Conservation (phyloP, 2,113 vertebrate genomes). For the Mesoclemmys tuberculata region DNA sequence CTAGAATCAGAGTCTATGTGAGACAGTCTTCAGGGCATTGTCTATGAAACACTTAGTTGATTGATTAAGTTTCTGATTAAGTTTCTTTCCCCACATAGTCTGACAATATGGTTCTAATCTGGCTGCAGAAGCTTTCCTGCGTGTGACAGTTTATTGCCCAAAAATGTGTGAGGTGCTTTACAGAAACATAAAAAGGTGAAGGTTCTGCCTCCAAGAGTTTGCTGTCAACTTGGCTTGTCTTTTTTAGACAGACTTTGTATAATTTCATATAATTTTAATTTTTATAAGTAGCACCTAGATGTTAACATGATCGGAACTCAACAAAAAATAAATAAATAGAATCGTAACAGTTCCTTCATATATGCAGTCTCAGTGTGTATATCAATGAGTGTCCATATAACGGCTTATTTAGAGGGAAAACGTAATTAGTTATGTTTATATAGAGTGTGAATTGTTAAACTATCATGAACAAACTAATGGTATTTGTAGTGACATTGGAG, state of each 20-base stretch:
- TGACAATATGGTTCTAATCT: too few species aligned
- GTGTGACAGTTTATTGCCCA: neutral
- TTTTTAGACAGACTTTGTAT: neutral
- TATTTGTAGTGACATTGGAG: too few species aligned
- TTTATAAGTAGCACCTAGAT: neutral
- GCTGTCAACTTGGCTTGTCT: neutral
- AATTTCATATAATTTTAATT: neutral
- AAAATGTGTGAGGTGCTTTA: neutral
- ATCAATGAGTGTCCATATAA: neutral
- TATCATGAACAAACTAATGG: too few species aligned
- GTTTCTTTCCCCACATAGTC: too few species aligned
- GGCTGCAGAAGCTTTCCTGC: neutral
- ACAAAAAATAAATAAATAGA: neutral
- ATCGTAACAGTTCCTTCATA: neutral
- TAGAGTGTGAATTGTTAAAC: neutral
- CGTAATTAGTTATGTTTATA: neutral
- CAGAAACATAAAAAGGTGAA: too few species aligned
- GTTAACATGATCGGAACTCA: neutral
- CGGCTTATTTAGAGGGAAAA: neutral
- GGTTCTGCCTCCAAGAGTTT: neutral
- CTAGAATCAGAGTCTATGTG: too few species aligned
- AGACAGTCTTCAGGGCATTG: too few species aligned
- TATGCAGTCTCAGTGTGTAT: neutral
- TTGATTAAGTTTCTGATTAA: too few species aligned
- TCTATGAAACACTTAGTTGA: too few species aligned